phyloP scores from a whole-genome alignment of 2,888 invertebrate genomes.

The Caenorhabditis doughertyi region DNA sequence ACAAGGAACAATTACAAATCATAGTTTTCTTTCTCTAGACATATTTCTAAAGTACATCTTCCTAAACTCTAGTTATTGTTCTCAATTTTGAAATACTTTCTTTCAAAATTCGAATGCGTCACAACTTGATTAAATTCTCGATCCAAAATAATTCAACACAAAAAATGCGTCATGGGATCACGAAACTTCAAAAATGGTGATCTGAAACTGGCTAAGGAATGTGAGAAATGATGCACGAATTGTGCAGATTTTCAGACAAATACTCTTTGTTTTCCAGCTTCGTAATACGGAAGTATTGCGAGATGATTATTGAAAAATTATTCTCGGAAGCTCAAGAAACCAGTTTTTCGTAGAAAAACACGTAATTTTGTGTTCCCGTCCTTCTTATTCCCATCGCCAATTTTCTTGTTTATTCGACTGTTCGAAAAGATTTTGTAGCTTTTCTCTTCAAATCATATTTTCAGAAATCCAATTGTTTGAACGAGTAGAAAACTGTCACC shows the following conservation, averaged over 20 bases:
- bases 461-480: neutral
- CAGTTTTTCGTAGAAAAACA: conserved; percentile 10
- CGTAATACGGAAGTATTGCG: conserved; percentile 16
- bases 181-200: neutral
- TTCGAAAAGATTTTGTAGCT: neutral
- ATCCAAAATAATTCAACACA: conserved; percentile 23
- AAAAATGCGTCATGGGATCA: conserved; percentile 10
- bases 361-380: conserved; percentile 13
- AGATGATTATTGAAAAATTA: conserved; percentile 23
- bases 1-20: no score
- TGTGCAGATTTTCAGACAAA: conserved; percentile 15
- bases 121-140: conserved; percentile 2
- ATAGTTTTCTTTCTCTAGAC: no score
- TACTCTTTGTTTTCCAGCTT: conserved; percentile 15
- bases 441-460: neutral
- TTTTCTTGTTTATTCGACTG: conserved; percentile 12
- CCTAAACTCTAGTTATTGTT: neutral
- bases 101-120: conserved; percentile 4
- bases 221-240: conserved; percentile 13
- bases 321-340: conserved; percentile 9
- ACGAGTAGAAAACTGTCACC: neutral
- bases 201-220: neutral
- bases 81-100: neutral
- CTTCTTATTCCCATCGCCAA: neutral
- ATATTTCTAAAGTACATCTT: neutral